Percentiles rank a stretch among this genome's conserved stretches.
These are phyloP conservation scores for Triplophysa yarkandensis DNA, from an alignment of 2,797 vertebrate species.

Conservation along the genomic window DNA sequence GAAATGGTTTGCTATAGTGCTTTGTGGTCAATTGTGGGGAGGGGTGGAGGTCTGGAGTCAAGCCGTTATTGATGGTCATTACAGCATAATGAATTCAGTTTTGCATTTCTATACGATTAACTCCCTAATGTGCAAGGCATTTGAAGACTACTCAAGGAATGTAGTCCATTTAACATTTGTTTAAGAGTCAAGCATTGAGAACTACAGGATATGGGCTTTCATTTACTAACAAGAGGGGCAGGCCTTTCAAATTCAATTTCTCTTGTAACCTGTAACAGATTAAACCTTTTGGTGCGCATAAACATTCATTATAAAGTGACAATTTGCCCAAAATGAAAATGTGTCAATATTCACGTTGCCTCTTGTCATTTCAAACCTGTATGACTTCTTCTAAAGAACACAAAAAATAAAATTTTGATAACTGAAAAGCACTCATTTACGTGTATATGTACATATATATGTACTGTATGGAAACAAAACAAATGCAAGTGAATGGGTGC, in stretches of 20 bases:
- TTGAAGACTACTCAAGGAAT: constrained; percentile 5
- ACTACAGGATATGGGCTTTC: neutral
- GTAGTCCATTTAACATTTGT: neutral
- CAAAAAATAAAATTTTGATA: no score
- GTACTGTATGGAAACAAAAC: no score
- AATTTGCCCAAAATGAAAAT: no score
- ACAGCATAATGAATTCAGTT: constrained; percentile 24
- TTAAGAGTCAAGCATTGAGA: neutral
- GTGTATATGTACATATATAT: no score
- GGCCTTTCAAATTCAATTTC: constrained; percentile 36
- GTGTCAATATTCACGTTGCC: no score
- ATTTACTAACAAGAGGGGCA: neutral
- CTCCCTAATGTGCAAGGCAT: neutral
- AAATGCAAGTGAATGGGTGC: no score
- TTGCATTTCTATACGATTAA: neutral
- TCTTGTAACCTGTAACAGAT: constrained; percentile 66
- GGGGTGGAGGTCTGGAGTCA: constrained; percentile 39
- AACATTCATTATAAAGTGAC: neutral
- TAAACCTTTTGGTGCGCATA: neutral
- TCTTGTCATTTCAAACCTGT: no score
- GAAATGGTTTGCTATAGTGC: constrained; percentile 51
- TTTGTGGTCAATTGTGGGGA: constrained; percentile 51
- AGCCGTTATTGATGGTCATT: constrained; percentile 7
- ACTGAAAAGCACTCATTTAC: no score
- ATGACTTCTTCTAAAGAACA: no score